Evolutionary conservation across 2,888 invertebrate species (phyloP), one percentile per base, ranked within the genome.

Genomic region (Sclerodermus sp.): DNA sequence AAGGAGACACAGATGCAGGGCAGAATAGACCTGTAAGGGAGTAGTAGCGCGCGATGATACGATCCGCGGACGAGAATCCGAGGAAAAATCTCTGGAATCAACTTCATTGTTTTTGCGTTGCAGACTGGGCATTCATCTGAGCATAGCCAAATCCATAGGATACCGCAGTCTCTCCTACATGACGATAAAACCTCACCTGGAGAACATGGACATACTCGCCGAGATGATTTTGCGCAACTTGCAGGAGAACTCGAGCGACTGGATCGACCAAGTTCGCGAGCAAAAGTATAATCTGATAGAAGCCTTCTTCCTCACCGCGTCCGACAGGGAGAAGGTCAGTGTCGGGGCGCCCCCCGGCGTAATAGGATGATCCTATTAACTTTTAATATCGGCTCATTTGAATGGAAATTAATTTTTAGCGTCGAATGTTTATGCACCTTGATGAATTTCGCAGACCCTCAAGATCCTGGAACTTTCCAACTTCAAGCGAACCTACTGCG

Each of bases 251-350:
- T 66, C 71, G 0, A 67, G 51, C 6, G 55, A 45, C 4, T 76
- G 71, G 74, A 69, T 73, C 34, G 62, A 48, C 1, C 59, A 75
- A 41, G 61, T 72, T 16, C 66, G 64, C 0, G 51, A 53, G 39
- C 64, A 66, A 34, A 56, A 66, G 42, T 47, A 53, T 4, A 57
- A 74, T 36, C 48, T 76, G 39, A 48, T 75, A 15, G 68, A 75
- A 50, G 57, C 74, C 18, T 74, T 76, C 57, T 75, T 72, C 36
- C 57, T 73, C 14, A 75, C 75, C 1, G 57, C 62, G 1, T 57
- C 64, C 1, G 71, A 74, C 53, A 61, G 61, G 17, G 39, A 65
- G 29, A 76, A 74, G 71, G 74, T 73, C 47, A n/a, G n/a, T n/a
- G n/a, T n/a, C n/a, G n/a, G n/a, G n/a, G n/a, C n/a, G n/a, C n/a